These are phyloP conservation scores for Eptatretus burgeri DNA, from an alignment of 2,113 vertebrate genomes.

Conservation along the genomic window DNA sequence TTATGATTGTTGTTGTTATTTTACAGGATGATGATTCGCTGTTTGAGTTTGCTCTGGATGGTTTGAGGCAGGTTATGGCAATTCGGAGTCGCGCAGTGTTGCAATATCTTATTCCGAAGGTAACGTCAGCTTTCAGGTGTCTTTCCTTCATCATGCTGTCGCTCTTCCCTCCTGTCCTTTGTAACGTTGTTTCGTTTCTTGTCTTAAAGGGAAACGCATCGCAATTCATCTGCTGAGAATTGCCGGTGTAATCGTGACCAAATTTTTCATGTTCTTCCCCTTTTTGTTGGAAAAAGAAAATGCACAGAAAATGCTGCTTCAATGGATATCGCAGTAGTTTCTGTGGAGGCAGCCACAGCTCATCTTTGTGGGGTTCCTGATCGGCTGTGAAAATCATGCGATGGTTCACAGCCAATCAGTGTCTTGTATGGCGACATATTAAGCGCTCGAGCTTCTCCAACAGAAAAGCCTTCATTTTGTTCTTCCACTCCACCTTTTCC, in stretches of 20 bases:
- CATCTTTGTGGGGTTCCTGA: not conserved
- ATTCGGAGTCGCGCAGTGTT: conserved; percentile 91
- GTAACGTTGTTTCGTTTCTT: too few relatives aligned
- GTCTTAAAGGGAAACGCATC: too few relatives aligned
- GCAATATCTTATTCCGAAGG: conserved; percentile 88
- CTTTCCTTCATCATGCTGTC: not conserved
- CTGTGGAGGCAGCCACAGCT: not conserved
- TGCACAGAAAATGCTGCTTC: not conserved
- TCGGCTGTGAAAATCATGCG: too few relatives aligned
- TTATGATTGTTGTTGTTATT: conserved; percentile 6
- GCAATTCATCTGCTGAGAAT: too few relatives aligned
- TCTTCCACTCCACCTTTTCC: not conserved
- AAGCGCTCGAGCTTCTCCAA: not conserved
- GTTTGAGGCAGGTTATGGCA: conserved; percentile 91
- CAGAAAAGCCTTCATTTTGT: not conserved
- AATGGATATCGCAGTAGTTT: not conserved
- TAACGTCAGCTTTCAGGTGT: conserved; percentile 12
- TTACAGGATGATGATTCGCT: conserved; percentile 41
- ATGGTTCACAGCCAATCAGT: too few relatives aligned
- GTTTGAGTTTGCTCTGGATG: conserved; percentile 67
- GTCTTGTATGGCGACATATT: too few relatives aligned
- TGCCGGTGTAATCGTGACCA: too few relatives aligned
- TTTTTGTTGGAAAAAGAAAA: too few relatives aligned
- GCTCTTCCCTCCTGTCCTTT: not conserved
- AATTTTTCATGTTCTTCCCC: too few relatives aligned